A percentile compares a stretch with the other conserved stretches of the same genome.
These are phyloP conservation scores for Nyctibius bracteatus DNA, from an alignment of 2,113 vertebrate species.

Conservation along the genomic window DNA sequence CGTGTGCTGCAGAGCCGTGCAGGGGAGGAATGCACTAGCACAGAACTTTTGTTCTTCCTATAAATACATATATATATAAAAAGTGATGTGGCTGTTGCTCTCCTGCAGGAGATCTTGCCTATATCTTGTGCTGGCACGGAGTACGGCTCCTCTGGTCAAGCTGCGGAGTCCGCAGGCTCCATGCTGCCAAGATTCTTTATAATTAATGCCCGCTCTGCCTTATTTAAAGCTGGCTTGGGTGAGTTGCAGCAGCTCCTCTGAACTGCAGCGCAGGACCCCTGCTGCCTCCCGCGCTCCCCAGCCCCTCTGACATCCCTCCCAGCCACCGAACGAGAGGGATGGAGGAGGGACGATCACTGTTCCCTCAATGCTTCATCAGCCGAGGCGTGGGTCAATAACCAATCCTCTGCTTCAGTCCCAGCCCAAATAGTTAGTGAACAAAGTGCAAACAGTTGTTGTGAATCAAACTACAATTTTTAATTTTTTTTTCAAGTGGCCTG, in stretches of 20 bases:
- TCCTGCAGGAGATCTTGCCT: neutral
- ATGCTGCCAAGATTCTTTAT: neutral
- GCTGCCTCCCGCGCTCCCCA: neutral
- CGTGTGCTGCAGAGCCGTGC: neutral
- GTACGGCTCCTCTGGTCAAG: neutral
- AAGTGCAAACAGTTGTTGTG: neutral
- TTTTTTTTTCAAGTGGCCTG: neutral
- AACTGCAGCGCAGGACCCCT: rapidly evolving
- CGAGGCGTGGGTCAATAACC: neutral
- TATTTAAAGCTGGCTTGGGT: neutral
- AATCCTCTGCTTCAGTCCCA: neutral
- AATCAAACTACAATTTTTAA: neutral
- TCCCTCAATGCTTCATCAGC: neutral
- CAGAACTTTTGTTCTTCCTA: neutral
- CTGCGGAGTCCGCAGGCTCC: neutral
- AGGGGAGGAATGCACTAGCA: neutral
- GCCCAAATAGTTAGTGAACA: neutral
- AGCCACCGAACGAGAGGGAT: neutral
- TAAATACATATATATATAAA: too few relatives aligned
- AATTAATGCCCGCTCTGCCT: neutral
- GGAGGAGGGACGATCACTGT: neutral
- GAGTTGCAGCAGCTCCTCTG: neutral
- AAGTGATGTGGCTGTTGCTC: neutral
- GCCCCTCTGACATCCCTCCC: neutral
- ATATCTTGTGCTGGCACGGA: neutral